Percentiles rank a stretch among this genome's conserved stretches.
Evolutionary conservation across 2,113 vertebrate genomes (phyloP).

Genomic region (Gulo gulo): DNA sequence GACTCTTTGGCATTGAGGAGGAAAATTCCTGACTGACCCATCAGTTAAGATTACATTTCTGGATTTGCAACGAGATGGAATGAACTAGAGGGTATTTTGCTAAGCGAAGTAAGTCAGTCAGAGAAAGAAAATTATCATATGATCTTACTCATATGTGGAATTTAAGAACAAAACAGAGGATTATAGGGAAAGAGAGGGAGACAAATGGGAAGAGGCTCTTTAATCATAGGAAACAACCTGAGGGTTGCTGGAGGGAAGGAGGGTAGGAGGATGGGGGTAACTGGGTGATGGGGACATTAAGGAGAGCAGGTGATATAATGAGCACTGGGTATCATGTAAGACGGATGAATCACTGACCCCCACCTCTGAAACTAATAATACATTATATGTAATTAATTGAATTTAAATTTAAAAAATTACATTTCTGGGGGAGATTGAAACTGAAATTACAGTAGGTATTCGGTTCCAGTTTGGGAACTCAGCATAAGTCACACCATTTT

Average conservation of each 20-base stretch:
- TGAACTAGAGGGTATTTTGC: not conserved
- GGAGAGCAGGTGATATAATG: not conserved
- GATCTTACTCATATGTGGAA: not conserved
- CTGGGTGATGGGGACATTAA: not conserved
- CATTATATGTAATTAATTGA: not conserved
- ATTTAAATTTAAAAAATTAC: not conserved
- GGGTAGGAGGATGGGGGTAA: not conserved
- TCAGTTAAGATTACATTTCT: not conserved
- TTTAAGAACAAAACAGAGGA: not conserved
- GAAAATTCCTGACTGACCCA: not conserved
- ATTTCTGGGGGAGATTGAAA: not conserved
- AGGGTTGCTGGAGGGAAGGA: not conserved
- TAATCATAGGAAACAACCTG: not conserved
- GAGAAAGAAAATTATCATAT: not conserved
- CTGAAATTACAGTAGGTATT: not conserved
- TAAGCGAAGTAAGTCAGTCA: not conserved
- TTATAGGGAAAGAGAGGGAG: not conserved
- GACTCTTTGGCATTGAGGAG: not conserved
- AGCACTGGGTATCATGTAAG: not conserved
- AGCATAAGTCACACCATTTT: not conserved
- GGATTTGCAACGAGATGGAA: not conserved
- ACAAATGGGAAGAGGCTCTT: not conserved
- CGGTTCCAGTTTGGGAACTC: not conserved
- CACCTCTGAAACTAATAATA: not conserved
- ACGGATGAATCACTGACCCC: not conserved